Base-by-base conservation (phyloP, 2,113 vertebrate genomes). In the Nothobranchius kuhntae region DNA sequence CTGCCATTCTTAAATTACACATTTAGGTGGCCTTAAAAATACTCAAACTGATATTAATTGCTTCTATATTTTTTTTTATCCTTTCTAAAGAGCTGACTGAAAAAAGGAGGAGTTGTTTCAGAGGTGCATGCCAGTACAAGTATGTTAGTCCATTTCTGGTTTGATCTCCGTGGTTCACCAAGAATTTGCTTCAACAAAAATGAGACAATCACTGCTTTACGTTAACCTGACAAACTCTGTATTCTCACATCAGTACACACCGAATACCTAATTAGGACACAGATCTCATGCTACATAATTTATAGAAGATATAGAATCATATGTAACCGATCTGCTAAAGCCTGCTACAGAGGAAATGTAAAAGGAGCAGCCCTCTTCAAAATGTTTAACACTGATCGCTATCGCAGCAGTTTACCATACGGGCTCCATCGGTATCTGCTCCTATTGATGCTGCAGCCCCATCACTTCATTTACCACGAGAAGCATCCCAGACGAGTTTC, bases 381-480 rank as follows among this genome's bases (percentile, higher is more conserved):
- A 15, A 21, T 11, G n/a, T 35, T 54, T 51, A n/a, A 53, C 56
- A 48, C 11, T 72, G 40, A 61, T 73, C 46, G 21, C 21, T 1
- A 21, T 21, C 64, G 47, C 68, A 60, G 13, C 21, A 54, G 48
- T 71, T 67, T 13, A 67, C 24, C 60, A 51, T 8, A 47, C 30
- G 13, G 42, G 11, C 56, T 68, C 46, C 61, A 54, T 66, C 68
- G 55, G 56, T 50, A 45, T 55, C 63, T 46, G 67, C 61, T 52
- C 66, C 67, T 52, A 73, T 71, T 79, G 84, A 85, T 52, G 70
- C 48, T 52, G 63, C 74, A 57, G 63, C 71, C 80, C 57, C 77
- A 81, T 73, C 82, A 79, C 86, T 90, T 89, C 68, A 86, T 87
- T 91, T 89, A 86, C 68, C 71, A 44, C 53, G 57, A 71, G 71